A percentile compares a stretch with the other conserved stretches of the same genome.
Conservation (phyloP, 2,113 vertebrate genomes). For the Rhea americana region DNA sequence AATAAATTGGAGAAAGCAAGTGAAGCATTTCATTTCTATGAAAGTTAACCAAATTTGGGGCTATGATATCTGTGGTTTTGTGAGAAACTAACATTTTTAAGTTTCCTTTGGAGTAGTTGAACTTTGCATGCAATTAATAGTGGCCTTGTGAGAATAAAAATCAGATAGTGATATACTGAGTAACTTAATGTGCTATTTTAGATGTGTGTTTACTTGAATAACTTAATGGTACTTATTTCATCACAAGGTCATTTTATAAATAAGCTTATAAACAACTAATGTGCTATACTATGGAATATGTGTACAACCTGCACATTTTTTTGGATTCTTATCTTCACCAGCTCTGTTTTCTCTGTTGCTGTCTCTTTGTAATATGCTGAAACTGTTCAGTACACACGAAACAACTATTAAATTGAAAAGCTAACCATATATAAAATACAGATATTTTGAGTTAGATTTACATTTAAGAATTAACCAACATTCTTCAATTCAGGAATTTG, state of each 20-base stretch:
- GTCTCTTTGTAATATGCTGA: slow-evolving; percentile 8
- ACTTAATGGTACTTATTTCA: slow-evolving; percentile 67
- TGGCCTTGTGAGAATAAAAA: slow-evolving; percentile 50
- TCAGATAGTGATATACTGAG: slow-evolving; percentile 2
- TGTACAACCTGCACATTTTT: slow-evolving; percentile 25
- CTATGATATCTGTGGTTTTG: background rate
- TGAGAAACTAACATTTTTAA: slow-evolving; percentile 32
- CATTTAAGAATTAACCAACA: slow-evolving; percentile 31
- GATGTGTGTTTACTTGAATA: slow-evolving; percentile 57
- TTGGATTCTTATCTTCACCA: slow-evolving; percentile 42
- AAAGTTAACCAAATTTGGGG: background rate
- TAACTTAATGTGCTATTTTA: slow-evolving; percentile 33
- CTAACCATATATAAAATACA: slow-evolving; percentile 28
- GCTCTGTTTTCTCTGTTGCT: slow-evolving; percentile 57
- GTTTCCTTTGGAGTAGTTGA: slow-evolving; percentile 34
- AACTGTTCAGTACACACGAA: slow-evolving; percentile 19
- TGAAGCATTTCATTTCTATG: background rate
- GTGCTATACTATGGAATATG: background rate
- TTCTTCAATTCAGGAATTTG: slow-evolving; percentile 49
- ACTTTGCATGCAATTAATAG: slow-evolving; percentile 51
- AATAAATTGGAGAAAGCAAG: background rate
- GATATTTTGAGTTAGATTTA: slow-evolving; percentile 58
- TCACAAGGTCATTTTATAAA: slow-evolving; percentile 42
- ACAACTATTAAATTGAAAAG: slow-evolving; percentile 48
- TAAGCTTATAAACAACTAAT: slow-evolving; percentile 30